A percentile compares a stretch with the other conserved stretches of the same genome.
These are phyloP conservation scores for Anoura caudifer DNA, from an alignment of 2,113 vertebrate genomes.

Conservation along the genomic window DNA sequence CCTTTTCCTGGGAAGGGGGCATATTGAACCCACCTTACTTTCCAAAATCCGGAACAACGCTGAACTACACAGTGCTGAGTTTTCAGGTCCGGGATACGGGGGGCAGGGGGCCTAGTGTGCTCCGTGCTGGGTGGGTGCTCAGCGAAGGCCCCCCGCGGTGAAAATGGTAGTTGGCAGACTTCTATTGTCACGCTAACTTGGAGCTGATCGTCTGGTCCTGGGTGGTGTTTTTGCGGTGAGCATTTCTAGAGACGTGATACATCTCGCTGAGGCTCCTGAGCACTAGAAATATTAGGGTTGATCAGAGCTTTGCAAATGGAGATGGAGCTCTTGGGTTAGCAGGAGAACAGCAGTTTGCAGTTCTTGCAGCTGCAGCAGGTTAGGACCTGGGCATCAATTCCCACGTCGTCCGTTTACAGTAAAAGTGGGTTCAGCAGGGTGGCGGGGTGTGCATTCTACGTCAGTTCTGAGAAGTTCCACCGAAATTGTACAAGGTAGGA, in stretches of 20 bases:
- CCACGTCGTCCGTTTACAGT: neutral
- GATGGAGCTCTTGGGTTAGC: neutral
- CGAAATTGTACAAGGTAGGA: neutral
- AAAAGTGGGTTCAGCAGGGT: neutral
- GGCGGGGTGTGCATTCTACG: neutral
- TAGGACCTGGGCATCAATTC: conserved; percentile 7
- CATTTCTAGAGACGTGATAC: conserved; percentile 12
- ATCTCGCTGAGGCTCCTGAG: neutral
- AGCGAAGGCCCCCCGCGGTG: neutral
- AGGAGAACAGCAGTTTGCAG: neutral
- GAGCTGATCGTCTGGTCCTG: neutral
- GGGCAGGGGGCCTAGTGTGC: neutral
- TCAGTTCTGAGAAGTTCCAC: neutral
- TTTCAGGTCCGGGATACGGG: neutral
- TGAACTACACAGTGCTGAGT: neutral
- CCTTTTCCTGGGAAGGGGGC: neutral
- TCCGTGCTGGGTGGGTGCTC: neutral
- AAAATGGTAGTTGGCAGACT: neutral
- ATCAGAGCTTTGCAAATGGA: neutral
- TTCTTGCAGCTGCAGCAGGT: neutral
- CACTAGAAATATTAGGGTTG: neutral
- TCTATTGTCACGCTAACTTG: neutral
- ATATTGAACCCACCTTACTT: neutral
- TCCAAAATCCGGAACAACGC: neutral
- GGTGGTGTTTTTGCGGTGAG: neutral